Evolutionary conservation across 2,797 vertebrate species (phyloP), one percentile per base, ranked within the genome.

Genomic region (Propithecus perrieri): DNA sequence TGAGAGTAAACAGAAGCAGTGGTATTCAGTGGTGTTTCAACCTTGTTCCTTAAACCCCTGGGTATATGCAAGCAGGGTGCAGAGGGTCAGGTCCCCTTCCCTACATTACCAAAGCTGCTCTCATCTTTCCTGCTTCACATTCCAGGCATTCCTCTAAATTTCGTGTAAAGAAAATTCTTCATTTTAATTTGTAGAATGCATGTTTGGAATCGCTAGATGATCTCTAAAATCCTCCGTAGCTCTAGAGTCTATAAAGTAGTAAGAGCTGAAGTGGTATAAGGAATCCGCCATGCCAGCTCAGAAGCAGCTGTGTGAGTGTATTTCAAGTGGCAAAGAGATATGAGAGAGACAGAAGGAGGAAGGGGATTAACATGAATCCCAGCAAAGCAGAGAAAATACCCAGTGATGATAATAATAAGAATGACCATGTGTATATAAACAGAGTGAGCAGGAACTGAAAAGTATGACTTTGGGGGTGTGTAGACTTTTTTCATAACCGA

Each of bases 261-360:
- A 43, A 71, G 65, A 69, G 78, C 35, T 14, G 15, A 61, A 50
- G 78, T 7, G 22, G 28, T 15, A 0, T 28, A 78, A 67, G 46
- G 26, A 85, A 67, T 2, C 38, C 4, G 50, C 38, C 2, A 0
- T 0, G 0, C n/a, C 12, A 74, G 6, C 15, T 63, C 4, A 71
- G 67, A 88, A 89, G 33, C 18, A 80, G 12, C 9, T 43, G 1
- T 65, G 6, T n/a, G 46, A 26, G 6, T 50, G 5, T 7, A 4
- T 46, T 59, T 74, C 48, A 22, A 83, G 50, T 18, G 41, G 5
- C 48, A 67, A 22, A 65, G 74, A 38, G 33, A 67, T 3, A 33
- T 1, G 1, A 61, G 46, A 75, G 41, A 91, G 17, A 75, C 38
- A 72, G 41, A 85, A 87, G 28, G 4, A 55, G 53, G n/a, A 24